Conservation (phyloP, 2,888 invertebrate species). For the Strigamia maritima region DNA sequence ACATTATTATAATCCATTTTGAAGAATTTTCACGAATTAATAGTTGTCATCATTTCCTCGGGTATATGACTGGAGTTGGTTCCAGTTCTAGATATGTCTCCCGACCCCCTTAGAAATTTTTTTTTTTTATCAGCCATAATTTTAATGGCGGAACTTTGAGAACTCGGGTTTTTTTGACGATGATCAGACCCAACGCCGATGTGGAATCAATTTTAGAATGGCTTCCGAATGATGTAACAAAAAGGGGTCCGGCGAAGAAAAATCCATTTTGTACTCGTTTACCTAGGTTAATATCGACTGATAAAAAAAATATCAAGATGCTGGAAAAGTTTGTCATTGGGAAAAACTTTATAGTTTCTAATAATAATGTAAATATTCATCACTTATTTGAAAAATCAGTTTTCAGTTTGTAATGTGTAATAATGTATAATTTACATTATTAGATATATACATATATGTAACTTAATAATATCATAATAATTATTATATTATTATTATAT, state of each 20-base stretch:
- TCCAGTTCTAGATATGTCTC: background rate
- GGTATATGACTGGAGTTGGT: background rate
- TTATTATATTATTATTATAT: no score
- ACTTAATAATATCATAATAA: no score
- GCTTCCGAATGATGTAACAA: conserved; percentile 23
- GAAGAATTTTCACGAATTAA: background rate
- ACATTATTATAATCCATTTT: conserved; percentile 23
- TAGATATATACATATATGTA: no score
- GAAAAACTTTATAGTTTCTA: background rate
- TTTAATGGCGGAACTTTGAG: conserved; percentile 14
- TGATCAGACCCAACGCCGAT: conserved; percentile 8
- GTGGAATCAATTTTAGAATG: conserved; percentile 18
- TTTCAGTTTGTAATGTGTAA: no score
- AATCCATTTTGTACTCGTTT: conserved; percentile 5
- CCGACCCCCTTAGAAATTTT: background rate
- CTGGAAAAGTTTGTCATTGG: no score
- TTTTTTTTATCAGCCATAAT: conserved; percentile 18
- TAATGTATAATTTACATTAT: no score
- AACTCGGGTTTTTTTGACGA: background rate
- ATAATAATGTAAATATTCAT: no score
- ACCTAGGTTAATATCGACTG: background rate
- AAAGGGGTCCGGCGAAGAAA: conserved; percentile 6
- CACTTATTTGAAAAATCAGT: no score
- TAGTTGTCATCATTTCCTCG: conserved; percentile 16
- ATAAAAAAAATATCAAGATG: no score